A percentile compares a stretch with the other conserved stretches of the same genome.
phyloP scores from a whole-genome alignment of 2,797 vertebrate genomes.

The Galagoides demidoff region DNA sequence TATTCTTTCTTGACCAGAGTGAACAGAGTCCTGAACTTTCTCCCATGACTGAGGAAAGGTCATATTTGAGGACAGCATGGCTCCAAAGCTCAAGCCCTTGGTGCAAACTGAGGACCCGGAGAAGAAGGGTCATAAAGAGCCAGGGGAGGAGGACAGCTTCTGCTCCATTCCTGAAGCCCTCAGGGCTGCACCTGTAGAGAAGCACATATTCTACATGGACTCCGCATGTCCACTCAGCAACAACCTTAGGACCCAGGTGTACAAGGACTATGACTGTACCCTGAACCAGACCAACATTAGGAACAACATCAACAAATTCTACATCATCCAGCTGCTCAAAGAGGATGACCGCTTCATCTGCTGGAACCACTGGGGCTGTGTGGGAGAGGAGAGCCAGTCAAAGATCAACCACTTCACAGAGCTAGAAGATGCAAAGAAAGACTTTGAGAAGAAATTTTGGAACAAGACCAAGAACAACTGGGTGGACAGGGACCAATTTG shows the following conservation, averaged over 20 bases:
- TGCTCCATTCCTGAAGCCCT: constrained; percentile 90
- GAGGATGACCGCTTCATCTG: constrained; percentile 73
- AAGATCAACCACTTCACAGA: constrained; percentile 83
- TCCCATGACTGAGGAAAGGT: neutral
- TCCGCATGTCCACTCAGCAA: constrained; percentile 83
- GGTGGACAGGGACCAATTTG: constrained; percentile 88
- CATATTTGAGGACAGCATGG: constrained; percentile 83
- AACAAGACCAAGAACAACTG: constrained; percentile 97
- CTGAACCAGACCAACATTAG: constrained; percentile 95
- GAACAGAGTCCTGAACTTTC: neutral
- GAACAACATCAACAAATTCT: constrained; percentile 96
- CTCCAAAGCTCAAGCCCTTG: constrained; percentile 89
- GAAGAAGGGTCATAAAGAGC: constrained; percentile 86
- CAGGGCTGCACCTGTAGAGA: constrained; percentile 87
- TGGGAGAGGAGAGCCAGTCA: constrained; percentile 92
- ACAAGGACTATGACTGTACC: constrained; percentile 93
- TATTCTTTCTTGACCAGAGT: neutral
- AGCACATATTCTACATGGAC: constrained; percentile 87
- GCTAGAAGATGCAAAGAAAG: constrained; percentile 89
- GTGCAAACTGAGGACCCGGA: constrained; percentile 50
- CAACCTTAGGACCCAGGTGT: constrained; percentile 78
- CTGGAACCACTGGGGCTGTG: constrained; percentile 95
- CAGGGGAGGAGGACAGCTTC: constrained; percentile 88
- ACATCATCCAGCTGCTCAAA: constrained; percentile 93
- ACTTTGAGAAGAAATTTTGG: constrained; percentile 96